Conservation (phyloP, 2,797 vertebrate species). For the Aldrovandia affinis region DNA sequence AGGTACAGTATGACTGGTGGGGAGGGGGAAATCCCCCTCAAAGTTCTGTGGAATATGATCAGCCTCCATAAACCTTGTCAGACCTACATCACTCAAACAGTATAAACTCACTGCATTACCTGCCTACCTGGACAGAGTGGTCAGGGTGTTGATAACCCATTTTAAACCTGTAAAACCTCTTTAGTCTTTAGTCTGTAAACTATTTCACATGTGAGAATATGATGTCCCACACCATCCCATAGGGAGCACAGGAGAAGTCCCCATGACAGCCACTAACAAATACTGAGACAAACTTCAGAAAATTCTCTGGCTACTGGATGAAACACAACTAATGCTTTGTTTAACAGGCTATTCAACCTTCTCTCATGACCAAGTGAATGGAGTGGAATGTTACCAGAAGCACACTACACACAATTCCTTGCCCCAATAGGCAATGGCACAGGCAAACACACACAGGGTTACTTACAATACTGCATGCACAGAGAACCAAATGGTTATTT, state of each 20-base stretch:
- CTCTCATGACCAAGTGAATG: too few species aligned
- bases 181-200: neutral
- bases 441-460: neutral
- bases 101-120: too few species aligned
- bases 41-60: conserved; percentile 27
- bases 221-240: too few species aligned
- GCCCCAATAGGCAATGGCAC: neutral
- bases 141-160: neutral
- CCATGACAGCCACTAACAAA: too few species aligned
- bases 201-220: too few species aligned
- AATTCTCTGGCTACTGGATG: neutral
- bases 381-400: neutral
- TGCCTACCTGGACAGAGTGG: neutral
- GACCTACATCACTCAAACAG: conserved; percentile 35
- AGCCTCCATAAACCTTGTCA: conserved; percentile 29
- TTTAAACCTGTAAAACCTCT: neutral
- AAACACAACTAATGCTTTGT: neutral
- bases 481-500: neutral
- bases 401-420: neutral
- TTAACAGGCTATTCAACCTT: neutral
- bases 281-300: neutral
- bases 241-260: too few species aligned
- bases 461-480: neutral
- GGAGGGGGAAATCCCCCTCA: conserved; percentile 45
- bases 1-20: conserved; percentile 32